Base-by-base conservation (phyloP, 64 coral and sea anemone species). In the Stichodactyla mertensii region DNA sequence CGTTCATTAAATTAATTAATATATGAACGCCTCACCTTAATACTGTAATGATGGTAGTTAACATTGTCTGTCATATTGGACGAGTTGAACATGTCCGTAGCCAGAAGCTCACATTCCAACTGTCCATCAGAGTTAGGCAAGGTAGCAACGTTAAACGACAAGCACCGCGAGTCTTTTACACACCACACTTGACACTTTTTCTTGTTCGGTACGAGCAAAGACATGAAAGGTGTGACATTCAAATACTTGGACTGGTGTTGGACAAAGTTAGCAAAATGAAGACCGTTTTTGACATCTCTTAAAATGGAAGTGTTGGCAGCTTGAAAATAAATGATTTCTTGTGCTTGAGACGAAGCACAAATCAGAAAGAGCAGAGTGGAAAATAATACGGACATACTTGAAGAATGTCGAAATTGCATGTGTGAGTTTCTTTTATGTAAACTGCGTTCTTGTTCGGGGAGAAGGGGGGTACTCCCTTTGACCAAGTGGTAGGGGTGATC, bases 21-120 rank as follows among this genome's bases (percentile, higher is more conserved):
- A 36, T 36, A 2, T 36, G 2, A 36, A 36, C 36, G 36, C 36
- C 82, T 83, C 16, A 83, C 82, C 36, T 18, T 13, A 4, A 83
- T 54, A 54, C 53, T 83, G 82, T 84, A 84, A 62, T 61, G 55
- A 58, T 84, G 23, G 60, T 61, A 84, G 6, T 22, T 84, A 55
- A 61, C 9, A 22, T 61, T 62, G 16, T 58, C 7, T 7, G n/a
- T 84, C 2, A 84, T 14, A 20, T 62, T 84, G 4, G 83, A 84
- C 10, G 55, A 58, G 11, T 84, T 61, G 22, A 61, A 84, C 20
- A 28, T 84, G 4, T 60, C 83, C 7, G 83, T 61, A 24, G 56
- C 26, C 12, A 84, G 55, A 36, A 84, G 55, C 26, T 84, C 22
- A 62, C 83, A 84, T 28, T 61, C 6, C 0, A 55, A 16, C 15